Conservation (phyloP, 2,797 vertebrate species). For the Tauraco hartlaubi region DNA sequence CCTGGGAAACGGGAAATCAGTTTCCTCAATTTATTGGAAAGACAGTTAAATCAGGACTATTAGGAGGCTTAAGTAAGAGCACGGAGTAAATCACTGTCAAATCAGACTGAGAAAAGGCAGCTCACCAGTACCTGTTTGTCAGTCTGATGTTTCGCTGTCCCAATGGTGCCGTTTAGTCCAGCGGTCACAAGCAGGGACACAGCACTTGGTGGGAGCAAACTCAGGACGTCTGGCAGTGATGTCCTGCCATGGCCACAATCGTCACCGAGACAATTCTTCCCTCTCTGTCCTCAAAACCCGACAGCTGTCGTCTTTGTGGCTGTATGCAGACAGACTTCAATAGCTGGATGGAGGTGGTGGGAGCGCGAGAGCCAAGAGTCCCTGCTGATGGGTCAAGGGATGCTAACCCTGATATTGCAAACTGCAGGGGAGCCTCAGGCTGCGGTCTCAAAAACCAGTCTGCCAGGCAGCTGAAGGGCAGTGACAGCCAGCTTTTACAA, state of each 20-base stretch:
- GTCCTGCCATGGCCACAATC: fast-evolving
- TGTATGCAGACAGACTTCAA: neutral
- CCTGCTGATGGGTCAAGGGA: neutral
- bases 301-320: fast-evolving
- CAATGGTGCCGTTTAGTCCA: fast-evolving
- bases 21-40: neutral
- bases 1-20: neutral
- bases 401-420: neutral
- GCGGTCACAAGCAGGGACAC: fast-evolving
- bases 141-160: neutral
- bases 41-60: neutral
- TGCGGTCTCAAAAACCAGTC: neutral
- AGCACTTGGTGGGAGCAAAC: fast-evolving
- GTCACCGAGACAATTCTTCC: fast-evolving
- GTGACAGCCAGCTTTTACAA: neutral
- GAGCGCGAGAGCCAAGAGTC: neutral
- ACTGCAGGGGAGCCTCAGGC: neutral
- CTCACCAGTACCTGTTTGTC: neutral
- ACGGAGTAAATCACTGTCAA: neutral
- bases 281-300: fast-evolving
- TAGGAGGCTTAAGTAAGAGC: neutral
- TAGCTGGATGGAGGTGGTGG: neutral
- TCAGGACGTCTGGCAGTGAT: neutral
- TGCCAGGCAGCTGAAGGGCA: neutral
- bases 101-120: neutral